Conservation (phyloP, 2,113 vertebrate genomes). For the Nothoprocta pentlandii region DNA sequence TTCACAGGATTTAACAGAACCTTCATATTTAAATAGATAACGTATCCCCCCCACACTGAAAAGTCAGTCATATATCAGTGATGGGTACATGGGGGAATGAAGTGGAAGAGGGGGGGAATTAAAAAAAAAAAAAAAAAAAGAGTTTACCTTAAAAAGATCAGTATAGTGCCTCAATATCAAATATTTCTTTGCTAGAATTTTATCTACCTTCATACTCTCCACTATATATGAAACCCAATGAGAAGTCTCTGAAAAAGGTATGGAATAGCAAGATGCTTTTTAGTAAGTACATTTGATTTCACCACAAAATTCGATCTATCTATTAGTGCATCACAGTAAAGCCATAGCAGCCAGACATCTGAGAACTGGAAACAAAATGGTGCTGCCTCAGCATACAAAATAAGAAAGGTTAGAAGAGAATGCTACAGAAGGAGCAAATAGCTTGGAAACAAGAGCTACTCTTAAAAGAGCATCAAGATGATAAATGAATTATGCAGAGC, state of each 20-base stretch:
- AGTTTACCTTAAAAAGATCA: not conserved
- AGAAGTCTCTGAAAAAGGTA: not conserved
- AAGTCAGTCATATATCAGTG: not conserved
- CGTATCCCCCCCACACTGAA: not conserved
- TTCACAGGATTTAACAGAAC: not conserved
- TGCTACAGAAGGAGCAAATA: slow-evolving; percentile 14
- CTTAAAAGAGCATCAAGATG: not conserved
- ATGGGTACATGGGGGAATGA: not conserved
- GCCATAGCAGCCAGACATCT: not conserved
- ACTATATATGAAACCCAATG: not conserved
- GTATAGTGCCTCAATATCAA: not conserved
- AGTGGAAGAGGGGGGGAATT: not conserved
- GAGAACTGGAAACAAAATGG: slow-evolving; percentile 31
- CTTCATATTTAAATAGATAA: not conserved
- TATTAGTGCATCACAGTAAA: not conserved
- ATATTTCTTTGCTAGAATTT: not conserved
- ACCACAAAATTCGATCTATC: not conserved
- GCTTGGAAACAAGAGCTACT: slow-evolving; percentile 1
- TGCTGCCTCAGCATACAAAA: slow-evolving; percentile 41
- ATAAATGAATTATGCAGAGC: not conserved
- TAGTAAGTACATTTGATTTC: not conserved
- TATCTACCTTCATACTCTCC: not conserved
- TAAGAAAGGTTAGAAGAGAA: not conserved
- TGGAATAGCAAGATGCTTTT: not conserved
- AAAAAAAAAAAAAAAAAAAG: not conserved